These are phyloP conservation scores for Aleiodes alternator DNA, from an alignment of 2,888 invertebrate species.

Conservation along the genomic window DNA sequence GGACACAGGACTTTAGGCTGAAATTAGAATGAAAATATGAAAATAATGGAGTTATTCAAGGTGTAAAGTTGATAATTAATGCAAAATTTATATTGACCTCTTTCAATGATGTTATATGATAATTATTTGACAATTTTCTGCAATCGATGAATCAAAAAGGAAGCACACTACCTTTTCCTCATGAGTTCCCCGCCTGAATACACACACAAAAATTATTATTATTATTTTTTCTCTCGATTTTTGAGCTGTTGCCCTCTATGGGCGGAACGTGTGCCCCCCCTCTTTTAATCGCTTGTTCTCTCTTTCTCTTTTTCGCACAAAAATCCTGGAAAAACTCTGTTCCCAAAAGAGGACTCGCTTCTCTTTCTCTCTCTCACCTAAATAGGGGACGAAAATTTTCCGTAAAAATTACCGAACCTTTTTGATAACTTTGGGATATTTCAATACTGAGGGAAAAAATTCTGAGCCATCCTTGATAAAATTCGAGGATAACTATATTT, in stretches of 20 bases:
- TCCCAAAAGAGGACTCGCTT: not conserved
- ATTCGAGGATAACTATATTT: too few species aligned
- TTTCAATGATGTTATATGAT: conserved; percentile 7
- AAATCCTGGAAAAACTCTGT: too few species aligned
- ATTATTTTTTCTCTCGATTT: conserved; percentile 28
- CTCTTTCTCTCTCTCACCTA: not conserved
- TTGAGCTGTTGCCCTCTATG: conserved; percentile 45
- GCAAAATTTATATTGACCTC: conserved; percentile 26
- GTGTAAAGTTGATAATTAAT: conserved; percentile 15
- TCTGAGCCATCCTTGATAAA: too few species aligned
- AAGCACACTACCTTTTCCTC: conserved; percentile 32
- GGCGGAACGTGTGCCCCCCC: conserved; percentile 30
- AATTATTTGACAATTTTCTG: conserved; percentile 49
- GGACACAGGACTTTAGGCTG: not conserved
- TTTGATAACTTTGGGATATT: too few species aligned
- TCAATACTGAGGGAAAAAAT: too few species aligned
- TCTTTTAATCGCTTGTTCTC: too few species aligned
- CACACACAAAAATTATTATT: conserved; percentile 14
- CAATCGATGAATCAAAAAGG: conserved; percentile 52
- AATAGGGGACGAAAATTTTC: too few species aligned
- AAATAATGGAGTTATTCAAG: conserved; percentile 7
- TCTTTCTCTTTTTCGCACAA: too few species aligned
- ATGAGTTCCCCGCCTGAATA: conserved; percentile 38
- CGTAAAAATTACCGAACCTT: too few species aligned
- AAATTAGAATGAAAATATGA: not conserved